phyloP scores from a whole-genome alignment of 2,797 vertebrate species.

The Hyperoplus immaculatus region DNA sequence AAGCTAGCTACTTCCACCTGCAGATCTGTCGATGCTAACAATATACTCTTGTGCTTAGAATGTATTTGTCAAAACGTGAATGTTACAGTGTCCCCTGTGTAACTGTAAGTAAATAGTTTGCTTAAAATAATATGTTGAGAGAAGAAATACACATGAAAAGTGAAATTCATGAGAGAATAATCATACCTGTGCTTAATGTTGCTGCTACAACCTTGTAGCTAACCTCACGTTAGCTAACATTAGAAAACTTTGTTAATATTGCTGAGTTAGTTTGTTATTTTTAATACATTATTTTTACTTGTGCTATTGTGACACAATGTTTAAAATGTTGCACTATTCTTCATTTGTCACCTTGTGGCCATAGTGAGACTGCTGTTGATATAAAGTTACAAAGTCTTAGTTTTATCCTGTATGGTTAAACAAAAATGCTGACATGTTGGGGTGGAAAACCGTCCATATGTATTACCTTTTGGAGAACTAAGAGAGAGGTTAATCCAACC shows the following conservation, averaged over 20 bases:
- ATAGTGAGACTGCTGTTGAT: not conserved
- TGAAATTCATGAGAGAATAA: not conserved
- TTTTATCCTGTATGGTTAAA: not conserved
- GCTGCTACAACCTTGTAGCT: not conserved
- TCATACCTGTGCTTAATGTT: not conserved
- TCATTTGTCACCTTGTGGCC: not conserved
- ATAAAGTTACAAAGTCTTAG: not conserved
- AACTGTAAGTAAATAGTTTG: not conserved
- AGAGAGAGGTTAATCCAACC: conserved; percentile 25
- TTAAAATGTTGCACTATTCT: not conserved
- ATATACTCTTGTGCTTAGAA: not conserved
- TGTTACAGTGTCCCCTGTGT: not conserved
- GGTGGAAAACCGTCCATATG: conserved; percentile 1
- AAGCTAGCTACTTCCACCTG: not conserved
- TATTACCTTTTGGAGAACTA: not conserved
- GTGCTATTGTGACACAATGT: not conserved
- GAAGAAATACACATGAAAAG: not conserved
- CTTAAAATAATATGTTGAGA: not conserved
- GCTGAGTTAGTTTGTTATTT: not conserved
- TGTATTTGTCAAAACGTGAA: conserved; percentile 14
- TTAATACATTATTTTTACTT: not conserved
- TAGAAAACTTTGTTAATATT: not conserved
- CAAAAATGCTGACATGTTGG: not conserved
- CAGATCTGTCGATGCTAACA: not conserved
- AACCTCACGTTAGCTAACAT: not conserved